A percentile compares a stretch with the other conserved stretches of the same genome.
phyloP scores from a whole-genome alignment of 2,888 invertebrate genomes.

The Protonemura montana region DNA sequence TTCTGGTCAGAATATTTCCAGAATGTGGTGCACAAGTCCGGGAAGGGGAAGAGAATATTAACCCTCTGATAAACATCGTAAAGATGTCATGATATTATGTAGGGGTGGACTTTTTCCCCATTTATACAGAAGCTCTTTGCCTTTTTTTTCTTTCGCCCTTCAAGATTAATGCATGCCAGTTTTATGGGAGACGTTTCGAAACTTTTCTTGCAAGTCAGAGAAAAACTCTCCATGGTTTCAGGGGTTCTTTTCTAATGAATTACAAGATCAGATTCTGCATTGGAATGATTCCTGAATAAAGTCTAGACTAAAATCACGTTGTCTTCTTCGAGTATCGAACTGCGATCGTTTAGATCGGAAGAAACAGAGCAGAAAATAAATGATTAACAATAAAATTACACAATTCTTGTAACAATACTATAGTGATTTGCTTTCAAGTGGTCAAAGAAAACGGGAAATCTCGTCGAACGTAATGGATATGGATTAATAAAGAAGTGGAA shows the following conservation, averaged over 20 bases:
- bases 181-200: neutral
- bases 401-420: neutral
- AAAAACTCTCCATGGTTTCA: neutral
- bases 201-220: conserved; percentile 5
- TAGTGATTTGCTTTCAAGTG: neutral
- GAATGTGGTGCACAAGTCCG: neutral
- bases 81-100: conserved; percentile 7
- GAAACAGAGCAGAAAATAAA: neutral
- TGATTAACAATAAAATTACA: neutral
- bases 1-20: neutral
- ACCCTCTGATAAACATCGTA: neutral
- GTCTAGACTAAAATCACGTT: neutral
- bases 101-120: neutral
- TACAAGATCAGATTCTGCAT: neutral
- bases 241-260: neutral
- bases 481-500: neutral
- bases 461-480: neutral
- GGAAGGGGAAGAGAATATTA: neutral
- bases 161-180: neutral
- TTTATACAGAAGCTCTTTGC: neutral
- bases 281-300: neutral
- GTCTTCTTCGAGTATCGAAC: neutral
- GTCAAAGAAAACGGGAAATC: neutral
- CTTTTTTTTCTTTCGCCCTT: neutral
- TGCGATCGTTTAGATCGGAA: neutral